Conservation (phyloP, 1,140 invertebrate genomes). For the Drosophila nigromelanica region DNA sequence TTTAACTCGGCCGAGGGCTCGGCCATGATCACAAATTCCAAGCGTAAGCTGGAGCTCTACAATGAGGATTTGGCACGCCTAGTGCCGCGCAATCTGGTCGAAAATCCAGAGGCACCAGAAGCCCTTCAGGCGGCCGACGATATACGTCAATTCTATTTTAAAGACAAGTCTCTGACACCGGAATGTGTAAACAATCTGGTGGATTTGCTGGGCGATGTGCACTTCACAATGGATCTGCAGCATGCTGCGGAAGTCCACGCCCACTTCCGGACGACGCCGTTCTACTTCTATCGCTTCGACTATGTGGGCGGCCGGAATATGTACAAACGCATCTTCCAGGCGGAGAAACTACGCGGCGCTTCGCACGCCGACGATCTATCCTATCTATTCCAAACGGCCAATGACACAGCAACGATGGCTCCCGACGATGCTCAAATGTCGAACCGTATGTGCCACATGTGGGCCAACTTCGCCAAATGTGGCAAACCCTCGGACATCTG, state of each 20-base stretch:
- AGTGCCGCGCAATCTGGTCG: slow-evolving; percentile 60
- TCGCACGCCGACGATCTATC: slow-evolving; percentile 87
- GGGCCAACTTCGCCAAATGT: slow-evolving; percentile 87
- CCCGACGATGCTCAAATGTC: slow-evolving; percentile 84
- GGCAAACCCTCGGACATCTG: slow-evolving; percentile 78
- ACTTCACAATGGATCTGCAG: slow-evolving; percentile 68
- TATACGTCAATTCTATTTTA: slow-evolving; percentile 73
- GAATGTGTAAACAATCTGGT: slow-evolving; percentile 52
- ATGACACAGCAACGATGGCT: slow-evolving; percentile 83
- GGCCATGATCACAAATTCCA: slow-evolving; percentile 49
- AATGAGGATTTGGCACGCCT: slow-evolving; percentile 62
- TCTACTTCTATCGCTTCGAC: slow-evolving; percentile 85
- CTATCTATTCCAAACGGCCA: slow-evolving; percentile 86
- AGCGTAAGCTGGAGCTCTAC: slow-evolving; percentile 54
- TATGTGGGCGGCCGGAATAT: slow-evolving; percentile 86
- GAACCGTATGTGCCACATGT: slow-evolving; percentile 85
- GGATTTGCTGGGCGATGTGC: slow-evolving; percentile 65
- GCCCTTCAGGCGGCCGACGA: slow-evolving; percentile 45
- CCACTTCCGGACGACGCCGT: slow-evolving; percentile 55
- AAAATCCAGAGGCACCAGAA: slow-evolving; percentile 24
- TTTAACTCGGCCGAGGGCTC: slow-evolving; percentile 71
- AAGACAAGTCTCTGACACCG: slow-evolving; percentile 40
- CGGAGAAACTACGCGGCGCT: slow-evolving; percentile 84
- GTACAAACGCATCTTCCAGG: slow-evolving; percentile 84
- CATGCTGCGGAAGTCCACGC: slow-evolving; percentile 63